phyloP scores from a whole-genome alignment of 2,888 invertebrate genomes.

The Leptinotarsa peninsularis region DNA sequence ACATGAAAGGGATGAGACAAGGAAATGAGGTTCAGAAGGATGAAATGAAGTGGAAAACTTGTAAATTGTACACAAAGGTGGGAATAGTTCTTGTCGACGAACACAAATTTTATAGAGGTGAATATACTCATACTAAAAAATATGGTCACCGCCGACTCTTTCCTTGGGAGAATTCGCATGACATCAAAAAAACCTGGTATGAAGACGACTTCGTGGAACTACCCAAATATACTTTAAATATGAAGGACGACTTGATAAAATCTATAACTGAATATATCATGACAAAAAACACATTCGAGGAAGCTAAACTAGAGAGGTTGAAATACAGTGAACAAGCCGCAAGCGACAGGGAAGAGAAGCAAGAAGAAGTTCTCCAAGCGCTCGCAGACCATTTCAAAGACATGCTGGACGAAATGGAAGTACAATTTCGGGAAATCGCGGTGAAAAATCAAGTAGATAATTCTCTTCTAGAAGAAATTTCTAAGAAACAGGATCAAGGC shows the following conservation, averaged over 20 bases:
- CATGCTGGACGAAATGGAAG: conserved; percentile 30
- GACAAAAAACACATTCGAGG: conserved; percentile 30
- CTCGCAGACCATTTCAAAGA: conserved; percentile 31
- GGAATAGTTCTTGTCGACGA: conserved; percentile 33
- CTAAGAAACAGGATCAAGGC: conserved; percentile 32
- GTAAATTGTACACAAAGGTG: conserved; percentile 38
- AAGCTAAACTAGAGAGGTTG: conserved; percentile 33
- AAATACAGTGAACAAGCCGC: conserved; percentile 26
- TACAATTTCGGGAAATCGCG: conserved; percentile 13
- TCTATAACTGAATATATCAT: conserved; percentile 31
- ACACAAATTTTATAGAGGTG: conserved; percentile 36
- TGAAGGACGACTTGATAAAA: conserved; percentile 29
- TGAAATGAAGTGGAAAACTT: conserved; percentile 35
- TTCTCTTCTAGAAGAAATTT: conserved; percentile 21
- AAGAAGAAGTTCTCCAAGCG: conserved; percentile 27
- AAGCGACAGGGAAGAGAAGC: conserved; percentile 33
- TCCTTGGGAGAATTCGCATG: conserved; percentile 41
- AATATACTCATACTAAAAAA: conserved; percentile 32
- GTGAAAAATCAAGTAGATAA: conserved; percentile 23
- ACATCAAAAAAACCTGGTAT: conserved; percentile 36
- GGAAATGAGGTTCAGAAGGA: conserved; percentile 32
- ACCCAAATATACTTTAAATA: conserved; percentile 21
- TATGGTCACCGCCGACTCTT: conserved; percentile 42
- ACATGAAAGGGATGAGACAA: conserved; percentile 31
- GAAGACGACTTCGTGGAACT: conserved; percentile 18